A percentile compares a stretch with the other conserved stretches of the same genome.
phyloP scores from a whole-genome alignment of 2,797 vertebrate genomes.

The Oreochromis grahami region DNA sequence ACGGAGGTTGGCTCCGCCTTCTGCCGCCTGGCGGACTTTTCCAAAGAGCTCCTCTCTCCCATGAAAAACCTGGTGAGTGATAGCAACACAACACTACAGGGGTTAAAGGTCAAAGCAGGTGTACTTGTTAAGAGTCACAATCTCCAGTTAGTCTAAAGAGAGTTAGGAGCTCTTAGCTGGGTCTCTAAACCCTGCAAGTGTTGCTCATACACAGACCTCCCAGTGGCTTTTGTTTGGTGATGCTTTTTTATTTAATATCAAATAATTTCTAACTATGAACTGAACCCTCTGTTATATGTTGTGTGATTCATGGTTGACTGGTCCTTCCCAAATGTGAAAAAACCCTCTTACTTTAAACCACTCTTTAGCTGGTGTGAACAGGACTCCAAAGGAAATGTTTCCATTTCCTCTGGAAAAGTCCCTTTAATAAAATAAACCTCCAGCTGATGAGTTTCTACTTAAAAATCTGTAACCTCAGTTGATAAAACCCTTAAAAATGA shows the following conservation, averaged over 20 bases:
- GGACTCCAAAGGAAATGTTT: not conserved
- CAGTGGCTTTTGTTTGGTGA: not conserved
- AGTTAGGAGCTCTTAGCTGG: not conserved
- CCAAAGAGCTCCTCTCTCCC: constrained; percentile 76
- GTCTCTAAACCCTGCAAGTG: not conserved
- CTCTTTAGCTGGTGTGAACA: not conserved
- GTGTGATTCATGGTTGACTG: not conserved
- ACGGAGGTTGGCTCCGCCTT: constrained; percentile 77
- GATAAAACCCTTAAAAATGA: not conserved
- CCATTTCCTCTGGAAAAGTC: not conserved
- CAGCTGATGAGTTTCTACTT: not conserved
- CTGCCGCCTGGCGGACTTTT: constrained; percentile 79
- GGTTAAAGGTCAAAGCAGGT: not conserved
- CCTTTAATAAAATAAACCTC: not conserved
- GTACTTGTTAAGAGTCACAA: not conserved
- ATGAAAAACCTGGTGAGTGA: constrained; percentile 77
- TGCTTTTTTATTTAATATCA: too few species aligned
- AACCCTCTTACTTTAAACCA: too few species aligned
- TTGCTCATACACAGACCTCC: not conserved
- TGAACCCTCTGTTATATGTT: not conserved
- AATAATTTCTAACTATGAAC: not conserved
- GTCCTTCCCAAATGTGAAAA: too few species aligned
- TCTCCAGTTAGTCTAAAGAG: not conserved
- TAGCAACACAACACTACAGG: not conserved
- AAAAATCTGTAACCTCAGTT: not conserved